phyloP scores from a whole-genome alignment of 2,888 invertebrate species.

The Taenaris catops region DNA sequence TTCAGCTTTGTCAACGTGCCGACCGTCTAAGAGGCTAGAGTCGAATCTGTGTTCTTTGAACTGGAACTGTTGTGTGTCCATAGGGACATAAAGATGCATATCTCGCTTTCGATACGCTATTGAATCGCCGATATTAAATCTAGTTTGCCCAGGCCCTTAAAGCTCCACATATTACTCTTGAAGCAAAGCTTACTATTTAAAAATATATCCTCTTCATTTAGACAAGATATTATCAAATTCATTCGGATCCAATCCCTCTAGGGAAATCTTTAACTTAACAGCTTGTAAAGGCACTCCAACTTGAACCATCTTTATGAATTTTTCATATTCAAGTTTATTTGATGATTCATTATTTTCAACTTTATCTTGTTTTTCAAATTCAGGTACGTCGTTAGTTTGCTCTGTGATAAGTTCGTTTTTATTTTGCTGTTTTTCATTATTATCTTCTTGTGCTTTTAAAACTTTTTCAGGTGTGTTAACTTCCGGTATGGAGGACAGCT shows the following conservation, averaged over 20 bases:
- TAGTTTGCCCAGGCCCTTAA: no score
- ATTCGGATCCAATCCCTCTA: slow-evolving; percentile 90
- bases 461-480: slow-evolving; percentile 32
- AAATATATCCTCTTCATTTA: slow-evolving; percentile 29
- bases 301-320: slow-evolving; percentile 93
- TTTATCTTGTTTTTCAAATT: slow-evolving; percentile 9
- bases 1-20: no score
- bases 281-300: slow-evolving; percentile 92
- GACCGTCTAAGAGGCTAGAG: no score
- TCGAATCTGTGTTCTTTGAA: no score
- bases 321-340: slow-evolving; percentile 84
- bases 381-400: slow-evolving; percentile 1
- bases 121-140: no score
- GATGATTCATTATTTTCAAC: slow-evolving; percentile 8
- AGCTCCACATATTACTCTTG: not conserved
- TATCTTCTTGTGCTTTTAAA: slow-evolving; percentile 8
- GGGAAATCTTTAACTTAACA: slow-evolving; percentile 89
- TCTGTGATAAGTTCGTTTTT: not conserved
- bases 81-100: no score
- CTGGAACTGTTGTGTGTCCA: no score
- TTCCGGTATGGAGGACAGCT: slow-evolving; percentile 78
- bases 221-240: slow-evolving; percentile 78
- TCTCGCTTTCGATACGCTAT: no score
- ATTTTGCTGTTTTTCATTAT: slow-evolving; percentile 16
- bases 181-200: slow-evolving; percentile 5